Conservation (phyloP, 2,888 invertebrate species). For the Tachina grossa region DNA sequence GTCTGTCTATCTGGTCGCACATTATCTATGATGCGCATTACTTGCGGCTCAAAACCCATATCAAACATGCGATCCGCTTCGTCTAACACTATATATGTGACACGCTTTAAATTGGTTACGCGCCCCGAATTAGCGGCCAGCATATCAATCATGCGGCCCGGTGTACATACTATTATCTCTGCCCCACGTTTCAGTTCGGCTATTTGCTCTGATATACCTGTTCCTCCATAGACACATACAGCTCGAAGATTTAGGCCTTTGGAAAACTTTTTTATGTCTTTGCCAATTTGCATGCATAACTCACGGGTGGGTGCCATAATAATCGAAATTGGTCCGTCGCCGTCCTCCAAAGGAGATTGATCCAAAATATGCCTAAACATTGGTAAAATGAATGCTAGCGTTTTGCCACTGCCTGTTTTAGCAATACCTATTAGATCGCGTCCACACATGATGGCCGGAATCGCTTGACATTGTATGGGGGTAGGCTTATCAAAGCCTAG, state of each 20-base stretch:
- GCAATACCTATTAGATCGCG: conserved; percentile 99
- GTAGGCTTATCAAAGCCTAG: conserved; percentile 97
- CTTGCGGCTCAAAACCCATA: conserved; percentile 95
- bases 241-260: conserved; percentile 93
- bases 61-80: conserved; percentile 99
- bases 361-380: conserved; percentile 98
- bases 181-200: conserved; percentile 98
- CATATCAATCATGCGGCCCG: conserved; percentile 99
- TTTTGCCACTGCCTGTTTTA: conserved; percentile 99
- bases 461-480: conserved; percentile 98
- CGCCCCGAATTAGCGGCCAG: conserved; percentile 98
- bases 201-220: conserved; percentile 95
- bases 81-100: conserved; percentile 98
- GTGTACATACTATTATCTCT: conserved; percentile 99
- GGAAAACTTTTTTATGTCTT: conserved; percentile 97
- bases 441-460: conserved; percentile 98
- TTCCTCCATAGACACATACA: conserved; percentile 99
- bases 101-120: conserved; percentile 97
- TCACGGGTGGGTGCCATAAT: conserved; percentile 99
- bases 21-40: conserved; percentile 98
- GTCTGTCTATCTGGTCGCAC: conserved; percentile 98
- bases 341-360: conserved; percentile 96
- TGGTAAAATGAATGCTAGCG: conserved; percentile 97
- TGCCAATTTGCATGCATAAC: conserved; percentile 98
- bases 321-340: conserved; percentile 97